phyloP scores from a whole-genome alignment of 2,888 invertebrate species.

The Hermaeophaga mercurialis region DNA sequence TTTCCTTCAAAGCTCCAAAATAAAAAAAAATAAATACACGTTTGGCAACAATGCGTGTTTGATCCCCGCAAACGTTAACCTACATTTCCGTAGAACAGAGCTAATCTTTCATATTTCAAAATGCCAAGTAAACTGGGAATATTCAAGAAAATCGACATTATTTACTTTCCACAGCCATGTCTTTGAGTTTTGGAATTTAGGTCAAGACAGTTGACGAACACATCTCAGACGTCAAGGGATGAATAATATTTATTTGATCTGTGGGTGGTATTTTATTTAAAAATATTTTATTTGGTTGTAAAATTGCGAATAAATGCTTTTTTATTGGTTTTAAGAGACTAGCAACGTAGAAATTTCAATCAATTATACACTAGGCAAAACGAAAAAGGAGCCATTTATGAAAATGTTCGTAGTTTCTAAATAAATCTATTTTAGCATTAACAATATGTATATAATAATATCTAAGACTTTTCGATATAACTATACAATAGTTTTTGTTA shows the following conservation, averaged over 20 bases:
- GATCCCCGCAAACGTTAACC: conserved; percentile 11
- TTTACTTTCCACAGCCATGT: conserved; percentile 19
- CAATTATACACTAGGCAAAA: too few relatives aligned
- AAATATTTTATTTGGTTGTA: not conserved
- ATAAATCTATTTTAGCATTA: too few relatives aligned
- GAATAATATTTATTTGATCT: conserved; percentile 20
- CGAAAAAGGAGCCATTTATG: too few relatives aligned
- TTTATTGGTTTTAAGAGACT: too few relatives aligned
- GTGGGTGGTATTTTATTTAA: conserved; percentile 6
- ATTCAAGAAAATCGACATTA: conserved; percentile 24
- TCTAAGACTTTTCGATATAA: too few relatives aligned
- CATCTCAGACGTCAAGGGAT: conserved; percentile 9
- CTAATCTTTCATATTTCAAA: conserved; percentile 24
- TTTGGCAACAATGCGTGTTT: conserved; percentile 2
- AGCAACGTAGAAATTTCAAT: too few relatives aligned
- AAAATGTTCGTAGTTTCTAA: too few relatives aligned
- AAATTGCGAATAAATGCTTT: not conserved
- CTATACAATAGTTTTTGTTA: too few relatives aligned
- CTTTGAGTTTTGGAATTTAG: conserved; percentile 17
- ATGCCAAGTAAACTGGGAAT: conserved; percentile 16
- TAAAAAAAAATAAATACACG: too few relatives aligned
- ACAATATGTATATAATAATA: too few relatives aligned
- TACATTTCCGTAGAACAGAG: conserved; percentile 9
- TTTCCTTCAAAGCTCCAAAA: too few relatives aligned
- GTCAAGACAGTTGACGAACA: conserved; percentile 16